phyloP scores from a whole-genome alignment of 1,140 invertebrate species.

The Drosophila baimaii region DNA sequence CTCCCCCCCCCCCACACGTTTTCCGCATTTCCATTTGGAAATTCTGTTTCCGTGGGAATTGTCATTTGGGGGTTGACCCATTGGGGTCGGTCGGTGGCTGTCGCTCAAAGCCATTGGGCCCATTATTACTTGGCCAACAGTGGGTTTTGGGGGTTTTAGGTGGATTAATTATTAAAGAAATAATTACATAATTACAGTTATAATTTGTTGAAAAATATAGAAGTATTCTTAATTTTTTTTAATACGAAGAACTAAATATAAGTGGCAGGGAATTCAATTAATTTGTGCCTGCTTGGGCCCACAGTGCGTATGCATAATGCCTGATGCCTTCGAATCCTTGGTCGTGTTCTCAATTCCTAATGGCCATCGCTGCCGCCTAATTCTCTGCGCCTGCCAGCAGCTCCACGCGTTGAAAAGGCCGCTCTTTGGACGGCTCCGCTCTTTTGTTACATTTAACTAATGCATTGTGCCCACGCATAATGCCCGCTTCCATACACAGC shows the following conservation, averaged over 20 bases:
- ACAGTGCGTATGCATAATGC: slow-evolving; percentile 41
- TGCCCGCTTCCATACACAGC: slow-evolving; percentile 38
- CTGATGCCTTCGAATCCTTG: slow-evolving; percentile 6
- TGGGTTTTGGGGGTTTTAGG: not conserved
- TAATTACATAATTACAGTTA: too few relatives aligned
- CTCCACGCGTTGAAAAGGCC: slow-evolving; percentile 16
- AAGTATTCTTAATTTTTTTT: too few relatives aligned
- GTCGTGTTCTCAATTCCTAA: slow-evolving; percentile 42
- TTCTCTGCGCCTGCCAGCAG: slow-evolving; percentile 23
- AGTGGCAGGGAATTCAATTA: too few relatives aligned
- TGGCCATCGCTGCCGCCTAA: slow-evolving; percentile 45
- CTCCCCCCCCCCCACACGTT: not conserved
- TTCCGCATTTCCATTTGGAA: slow-evolving; percentile 13
- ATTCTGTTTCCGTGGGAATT: slow-evolving; percentile 26
- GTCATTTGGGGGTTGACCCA: slow-evolving; percentile 27
- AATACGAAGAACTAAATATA: too few relatives aligned
- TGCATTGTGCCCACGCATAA: slow-evolving; percentile 56
- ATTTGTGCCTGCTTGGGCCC: too few relatives aligned
- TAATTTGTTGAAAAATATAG: too few relatives aligned
- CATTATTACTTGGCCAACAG: slow-evolving; percentile 22
- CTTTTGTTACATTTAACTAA: slow-evolving; percentile 58
- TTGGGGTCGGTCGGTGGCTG: slow-evolving; percentile 2
- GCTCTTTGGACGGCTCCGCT: slow-evolving; percentile 25
- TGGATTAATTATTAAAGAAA: not conserved
- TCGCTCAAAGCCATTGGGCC: slow-evolving; percentile 7